Evolutionary conservation across 1,140 invertebrate species (phyloP), one percentile per base, ranked within the genome.

Genomic region (Zophobas morio): DNA sequence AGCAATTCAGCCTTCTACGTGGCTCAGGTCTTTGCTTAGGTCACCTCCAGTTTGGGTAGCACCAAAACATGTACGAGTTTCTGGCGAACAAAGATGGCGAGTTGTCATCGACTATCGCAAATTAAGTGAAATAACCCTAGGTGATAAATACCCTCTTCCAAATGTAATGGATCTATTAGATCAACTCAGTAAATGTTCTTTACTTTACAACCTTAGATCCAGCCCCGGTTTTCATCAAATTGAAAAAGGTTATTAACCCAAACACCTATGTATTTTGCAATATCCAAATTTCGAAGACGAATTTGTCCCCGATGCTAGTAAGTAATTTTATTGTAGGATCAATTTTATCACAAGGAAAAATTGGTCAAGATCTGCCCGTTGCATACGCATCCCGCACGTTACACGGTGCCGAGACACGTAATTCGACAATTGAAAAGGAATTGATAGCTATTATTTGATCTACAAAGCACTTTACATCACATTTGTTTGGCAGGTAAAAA

Each of bases 401-500:
- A 20, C 20, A 20, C 20, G 20, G 47, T 83, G 71, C 78, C 4
- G 79, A 83, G 53, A 70, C 36, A 74, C 81, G 81, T 63, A 83
- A 81, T 37, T 49, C 47, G 1, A 83, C 81, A 1, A 84, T 78
- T 0, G 83, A 84, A 78, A 81, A 84, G 70, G 87, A 89, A 85
- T 81, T 82, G 54, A 76, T 88, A 35, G 87, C 88, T 0, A 79
- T 20, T 20, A 20, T 20, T 20, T 20, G 20, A 20, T 20, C 20
- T 20, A 20, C 20, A 20, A 20, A 20, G 71, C 78, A 88, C 42
- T 88, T 88, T 74, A 70, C 84, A 75, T 81, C 82, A 6, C 90
- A 87, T 79, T 78, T 90, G 2, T 85, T 83, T 60, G 85, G 85
- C 5, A 84, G 34, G 51, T 80, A 85, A 51, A 88, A 87, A 76